Conservation (phyloP, 2,113 vertebrate genomes). For the Grus americana region DNA sequence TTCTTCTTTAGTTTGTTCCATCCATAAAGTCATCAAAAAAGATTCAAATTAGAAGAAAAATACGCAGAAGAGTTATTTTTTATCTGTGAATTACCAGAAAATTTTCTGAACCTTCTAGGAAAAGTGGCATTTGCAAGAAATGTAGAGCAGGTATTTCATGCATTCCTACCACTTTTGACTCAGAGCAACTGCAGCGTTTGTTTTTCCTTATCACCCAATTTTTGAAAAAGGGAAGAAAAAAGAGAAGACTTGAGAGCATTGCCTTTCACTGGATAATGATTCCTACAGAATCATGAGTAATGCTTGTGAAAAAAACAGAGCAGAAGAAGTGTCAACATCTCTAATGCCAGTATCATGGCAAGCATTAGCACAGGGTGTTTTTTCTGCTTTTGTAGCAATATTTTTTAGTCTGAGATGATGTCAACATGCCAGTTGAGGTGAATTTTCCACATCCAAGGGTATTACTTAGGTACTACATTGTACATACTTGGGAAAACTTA, state of each 20-base stretch:
- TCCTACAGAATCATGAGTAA: background rate
- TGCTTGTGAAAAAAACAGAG: background rate
- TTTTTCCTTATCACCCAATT: background rate
- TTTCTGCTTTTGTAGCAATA: background rate
- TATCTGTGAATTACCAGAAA: background rate
- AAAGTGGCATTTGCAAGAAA: background rate
- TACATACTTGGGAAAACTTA: background rate
- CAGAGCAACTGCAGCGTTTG: background rate
- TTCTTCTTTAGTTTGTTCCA: background rate
- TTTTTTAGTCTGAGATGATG: background rate
- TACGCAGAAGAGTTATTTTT: background rate
- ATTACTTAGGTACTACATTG: background rate
- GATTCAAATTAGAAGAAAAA: background rate
- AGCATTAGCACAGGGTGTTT: background rate
- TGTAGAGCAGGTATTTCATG: background rate
- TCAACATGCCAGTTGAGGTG: background rate
- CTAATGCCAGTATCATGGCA: background rate
- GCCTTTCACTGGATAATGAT: background rate
- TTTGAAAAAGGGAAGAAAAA: background rate
- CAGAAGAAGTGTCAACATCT: background rate
- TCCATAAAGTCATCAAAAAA: background rate
- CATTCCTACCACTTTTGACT: background rate
- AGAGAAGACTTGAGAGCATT: background rate
- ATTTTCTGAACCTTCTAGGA: background rate
- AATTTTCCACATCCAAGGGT: background rate